Base-by-base conservation (phyloP, 2,888 invertebrate species). In the Nudaria mundana region DNA sequence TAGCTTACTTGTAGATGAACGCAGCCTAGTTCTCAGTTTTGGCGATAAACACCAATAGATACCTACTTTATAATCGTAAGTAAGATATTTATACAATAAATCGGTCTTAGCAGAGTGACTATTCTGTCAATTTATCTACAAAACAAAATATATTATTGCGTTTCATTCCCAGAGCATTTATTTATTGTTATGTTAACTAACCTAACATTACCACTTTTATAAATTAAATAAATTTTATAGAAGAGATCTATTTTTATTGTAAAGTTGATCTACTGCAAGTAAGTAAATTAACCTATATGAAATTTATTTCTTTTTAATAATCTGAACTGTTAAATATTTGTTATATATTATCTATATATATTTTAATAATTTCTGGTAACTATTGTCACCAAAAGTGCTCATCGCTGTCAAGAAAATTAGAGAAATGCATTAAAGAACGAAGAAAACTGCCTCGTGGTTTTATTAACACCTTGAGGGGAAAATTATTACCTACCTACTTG, bases 331-430 rank as follows among this genome's bases (percentile, higher is more conserved):
- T 85, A 76, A 79, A 81, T 81, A 79, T 76, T n/a, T n/a, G n/a
- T n/a, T n/a, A n/a, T n/a, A n/a, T n/a, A n/a, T n/a, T n/a, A n/a
- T n/a, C n/a, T n/a, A n/a, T 80, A 76, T 64, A 74, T 75, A 76
- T 77, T 81, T 76, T 76, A 81, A 75, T 85, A 70, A 82, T 83
- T 85, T 85, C 84, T 85, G 81, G 81, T 85, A 85, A 80, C 87
- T 88, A 84, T 85, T 91, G 91, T 91, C 91, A 91, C 92, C 91
- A 91, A 91, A 92, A 91, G 91, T 92, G 92, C 92, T 92, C 92
- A 91, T 91, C 90, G 91, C 91, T 91, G 91, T 91, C 91, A 86
- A 88, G 83, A 88, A 87, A 86, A 84, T 88, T 89, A 89, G 88
- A 81, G 76, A 57, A 88, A 85, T 85, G 89, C 89, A 89, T 89